Conservation (phyloP, 2,888 invertebrate species). For the Tanypteryx hageni region DNA sequence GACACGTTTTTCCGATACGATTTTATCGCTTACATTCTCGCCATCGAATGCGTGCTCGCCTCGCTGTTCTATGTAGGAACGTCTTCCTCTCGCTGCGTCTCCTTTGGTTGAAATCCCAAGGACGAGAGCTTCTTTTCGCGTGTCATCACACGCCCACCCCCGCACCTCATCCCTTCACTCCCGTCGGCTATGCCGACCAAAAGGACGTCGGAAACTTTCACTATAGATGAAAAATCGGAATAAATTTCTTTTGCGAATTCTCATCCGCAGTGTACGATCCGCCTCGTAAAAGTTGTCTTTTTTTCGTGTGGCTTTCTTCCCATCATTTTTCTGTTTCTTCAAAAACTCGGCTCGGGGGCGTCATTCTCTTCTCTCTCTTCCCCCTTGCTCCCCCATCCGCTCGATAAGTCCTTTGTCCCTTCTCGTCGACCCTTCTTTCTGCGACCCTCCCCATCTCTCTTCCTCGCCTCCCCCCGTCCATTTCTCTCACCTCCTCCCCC, state of each 20-base stretch:
- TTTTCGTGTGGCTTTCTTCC: no score
- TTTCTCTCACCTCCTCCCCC: background rate
- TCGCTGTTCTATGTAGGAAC: background rate
- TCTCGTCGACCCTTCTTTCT: background rate
- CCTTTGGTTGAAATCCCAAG: background rate
- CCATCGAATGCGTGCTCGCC: no score
- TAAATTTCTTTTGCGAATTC: background rate
- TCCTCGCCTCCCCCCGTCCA: background rate
- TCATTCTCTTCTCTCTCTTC: background rate
- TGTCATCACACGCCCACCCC: background rate
- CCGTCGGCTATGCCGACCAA: background rate
- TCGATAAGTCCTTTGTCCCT: conserved; percentile 28
- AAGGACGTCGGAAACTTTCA: background rate
- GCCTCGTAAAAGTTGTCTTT: background rate
- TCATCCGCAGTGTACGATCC: background rate
- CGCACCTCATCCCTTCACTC: background rate
- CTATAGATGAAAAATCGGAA: background rate
- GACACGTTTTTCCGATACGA: no score
- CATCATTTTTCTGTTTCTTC: conserved; percentile 11
- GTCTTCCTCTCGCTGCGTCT: background rate
- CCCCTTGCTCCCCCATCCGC: background rate
- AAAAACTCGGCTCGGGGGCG: background rate
- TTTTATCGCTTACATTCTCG: no score
- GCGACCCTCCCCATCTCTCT: background rate
- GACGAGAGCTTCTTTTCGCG: background rate